Percentiles rank a stretch among this genome's conserved stretches.
These are phyloP conservation scores for Cremastobaeus sp. DNA, from an alignment of 2,888 invertebrate genomes.

Conservation along the genomic window DNA sequence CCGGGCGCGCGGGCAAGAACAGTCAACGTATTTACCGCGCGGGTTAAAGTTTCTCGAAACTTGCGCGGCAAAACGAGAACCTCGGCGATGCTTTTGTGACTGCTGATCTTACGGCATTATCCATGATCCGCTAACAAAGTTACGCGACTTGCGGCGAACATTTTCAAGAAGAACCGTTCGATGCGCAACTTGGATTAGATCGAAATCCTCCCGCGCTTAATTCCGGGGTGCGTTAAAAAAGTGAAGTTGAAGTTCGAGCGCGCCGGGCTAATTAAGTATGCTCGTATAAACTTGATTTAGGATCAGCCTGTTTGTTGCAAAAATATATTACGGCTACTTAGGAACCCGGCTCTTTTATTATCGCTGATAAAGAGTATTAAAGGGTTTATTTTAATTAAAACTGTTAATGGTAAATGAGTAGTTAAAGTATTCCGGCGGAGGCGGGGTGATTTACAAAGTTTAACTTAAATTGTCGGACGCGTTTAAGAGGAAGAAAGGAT, in stretches of 20 bases:
- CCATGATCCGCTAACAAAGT: conserved; percentile 55
- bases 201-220: conserved; percentile 21
- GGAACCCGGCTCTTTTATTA: conserved; percentile 37
- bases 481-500: conserved; percentile 13
- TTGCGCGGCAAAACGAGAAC: conserved; percentile 51
- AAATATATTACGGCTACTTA: conserved; percentile 51
- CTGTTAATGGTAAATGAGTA: conserved; percentile 54
- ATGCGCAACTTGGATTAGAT: conserved; percentile 47
- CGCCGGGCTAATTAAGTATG: conserved; percentile 44
- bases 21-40: conserved; percentile 42
- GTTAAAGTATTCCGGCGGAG: conserved; percentile 43
- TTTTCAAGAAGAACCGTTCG: conserved; percentile 48
- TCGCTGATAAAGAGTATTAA: conserved; percentile 51
- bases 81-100: conserved; percentile 45
- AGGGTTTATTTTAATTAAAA: conserved; percentile 57
- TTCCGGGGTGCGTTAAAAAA: conserved; percentile 24
- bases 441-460: conserved; percentile 42
- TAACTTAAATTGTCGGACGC: conserved; percentile 45
- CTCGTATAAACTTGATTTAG: conserved; percentile 49
- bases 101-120: conserved; percentile 51
- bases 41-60: conserved; percentile 43
- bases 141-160: conserved; percentile 44
- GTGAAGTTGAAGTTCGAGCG: conserved; percentile 31
- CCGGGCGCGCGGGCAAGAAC: conserved; percentile 34
- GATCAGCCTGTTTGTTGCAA: conserved; percentile 44